Evolutionary conservation across 2,797 vertebrate genomes (phyloP).

Genomic region (Sternarchorhynchus goeldii): DNA sequence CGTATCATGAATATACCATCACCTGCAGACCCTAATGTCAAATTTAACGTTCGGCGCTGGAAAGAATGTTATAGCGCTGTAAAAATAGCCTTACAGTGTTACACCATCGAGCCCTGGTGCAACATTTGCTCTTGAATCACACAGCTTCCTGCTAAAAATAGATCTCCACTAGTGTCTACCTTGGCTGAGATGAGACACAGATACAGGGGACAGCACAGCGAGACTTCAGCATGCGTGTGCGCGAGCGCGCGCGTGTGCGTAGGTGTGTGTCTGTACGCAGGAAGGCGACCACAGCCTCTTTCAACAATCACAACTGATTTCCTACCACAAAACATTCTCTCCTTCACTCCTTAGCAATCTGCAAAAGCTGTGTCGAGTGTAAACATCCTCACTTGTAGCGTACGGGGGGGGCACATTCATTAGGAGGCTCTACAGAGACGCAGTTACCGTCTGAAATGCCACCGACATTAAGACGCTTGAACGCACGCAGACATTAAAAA

Average conservation of each 20-base stretch:
- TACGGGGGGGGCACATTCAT: conserved; percentile 37
- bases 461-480: conserved; percentile 10
- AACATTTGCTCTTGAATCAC: conserved; percentile 36
- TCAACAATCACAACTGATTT: conserved; percentile 52
- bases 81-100: conserved; percentile 21
- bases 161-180: conserved; percentile 46
- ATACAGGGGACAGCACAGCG: conserved; percentile 39
- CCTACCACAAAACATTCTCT: conserved; percentile 27
- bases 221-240: conserved; percentile 1
- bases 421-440: conserved; percentile 24
- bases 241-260: conserved; percentile 4
- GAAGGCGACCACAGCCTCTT: conserved; percentile 40
- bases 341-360: conserved; percentile 40
- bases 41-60: background rate
- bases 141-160: conserved; percentile 51
- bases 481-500: conserved; percentile 33
- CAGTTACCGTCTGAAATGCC: conserved; percentile 27
- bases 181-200: conserved; percentile 41
- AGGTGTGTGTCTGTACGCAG: conserved; percentile 26
- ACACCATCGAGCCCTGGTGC: conserved; percentile 8
- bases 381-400: conserved; percentile 4
- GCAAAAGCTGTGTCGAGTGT: conserved; percentile 19
- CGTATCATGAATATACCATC: background rate
- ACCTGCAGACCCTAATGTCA: background rate
- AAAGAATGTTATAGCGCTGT: conserved; percentile 15